Percentiles rank a stretch among this genome's conserved stretches.
Evolutionary conservation across 2,113 vertebrate genomes (phyloP).

Genomic region (Irena cyanogastra): DNA sequence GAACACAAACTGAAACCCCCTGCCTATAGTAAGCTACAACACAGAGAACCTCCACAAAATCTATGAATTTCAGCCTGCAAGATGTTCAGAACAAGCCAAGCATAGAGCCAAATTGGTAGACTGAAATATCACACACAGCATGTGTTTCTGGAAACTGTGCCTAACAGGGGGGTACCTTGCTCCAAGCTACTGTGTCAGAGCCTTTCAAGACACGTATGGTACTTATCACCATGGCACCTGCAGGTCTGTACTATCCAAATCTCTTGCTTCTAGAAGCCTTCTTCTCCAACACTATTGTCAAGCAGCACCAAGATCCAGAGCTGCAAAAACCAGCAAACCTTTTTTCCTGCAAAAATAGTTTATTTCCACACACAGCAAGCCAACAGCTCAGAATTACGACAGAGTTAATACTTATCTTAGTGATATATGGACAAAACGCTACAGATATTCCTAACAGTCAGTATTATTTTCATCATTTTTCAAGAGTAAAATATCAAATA

Average conservation of each 20-base stretch:
- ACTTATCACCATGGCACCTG: background rate
- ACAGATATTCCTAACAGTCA: background rate
- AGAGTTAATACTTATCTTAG: background rate
- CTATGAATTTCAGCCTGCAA: background rate
- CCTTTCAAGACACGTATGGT: background rate
- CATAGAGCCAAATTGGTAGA: background rate
- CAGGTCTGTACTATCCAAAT: background rate
- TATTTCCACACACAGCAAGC: background rate
- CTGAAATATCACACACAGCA: background rate
- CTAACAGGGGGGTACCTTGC: background rate
- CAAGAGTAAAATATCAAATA: background rate
- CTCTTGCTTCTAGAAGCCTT: background rate
- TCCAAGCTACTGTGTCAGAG: background rate
- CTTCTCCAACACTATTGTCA: background rate
- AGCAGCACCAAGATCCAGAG: background rate
- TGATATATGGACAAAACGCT: rapidly evolving
- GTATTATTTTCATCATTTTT: background rate
- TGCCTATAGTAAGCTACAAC: background rate
- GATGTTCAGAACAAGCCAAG: background rate
- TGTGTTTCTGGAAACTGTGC: background rate
- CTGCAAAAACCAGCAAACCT: background rate
- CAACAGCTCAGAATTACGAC: background rate
- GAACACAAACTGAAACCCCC: background rate
- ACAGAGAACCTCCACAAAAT: background rate
- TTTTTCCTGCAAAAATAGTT: background rate